A percentile compares a stretch with the other conserved stretches of the same genome.
These are phyloP conservation scores for Antitype chi DNA, from an alignment of 2,888 invertebrate genomes.

Conservation along the genomic window DNA sequence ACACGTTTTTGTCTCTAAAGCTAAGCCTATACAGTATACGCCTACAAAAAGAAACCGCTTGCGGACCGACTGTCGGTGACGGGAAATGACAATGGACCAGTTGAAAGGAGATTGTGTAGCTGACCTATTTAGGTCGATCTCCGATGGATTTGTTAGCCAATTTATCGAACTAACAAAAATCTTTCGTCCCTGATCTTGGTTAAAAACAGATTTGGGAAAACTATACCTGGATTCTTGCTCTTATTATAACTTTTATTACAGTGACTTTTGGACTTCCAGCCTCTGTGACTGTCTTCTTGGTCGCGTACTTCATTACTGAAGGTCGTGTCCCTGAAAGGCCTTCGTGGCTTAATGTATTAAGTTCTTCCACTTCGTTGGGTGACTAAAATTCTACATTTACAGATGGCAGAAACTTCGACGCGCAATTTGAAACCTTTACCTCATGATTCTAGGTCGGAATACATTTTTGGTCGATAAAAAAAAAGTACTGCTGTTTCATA, in stretches of 20 bases:
- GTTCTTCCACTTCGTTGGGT: too few relatives aligned
- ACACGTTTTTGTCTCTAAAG: not conserved
- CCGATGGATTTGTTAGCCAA: slow-evolving; percentile 9
- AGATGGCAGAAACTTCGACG: too few relatives aligned
- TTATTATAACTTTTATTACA: not conserved
- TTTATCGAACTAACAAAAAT: slow-evolving; percentile 15
- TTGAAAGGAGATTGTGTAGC: slow-evolving; percentile 24
- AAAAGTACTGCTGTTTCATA: too few relatives aligned
- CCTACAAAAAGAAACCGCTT: slow-evolving; percentile 12
- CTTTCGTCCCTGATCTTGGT: not conserved
- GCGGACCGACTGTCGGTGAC: slow-evolving; percentile 17
- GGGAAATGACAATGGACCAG: slow-evolving; percentile 39
- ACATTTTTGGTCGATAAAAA: too few relatives aligned
- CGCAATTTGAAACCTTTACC: too few relatives aligned
- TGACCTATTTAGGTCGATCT: slow-evolving; percentile 32
- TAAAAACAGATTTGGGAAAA: not conserved
- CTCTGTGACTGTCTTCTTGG: too few relatives aligned
- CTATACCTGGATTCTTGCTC: not conserved
- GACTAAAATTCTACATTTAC: not conserved
- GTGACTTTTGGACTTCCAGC: not conserved
- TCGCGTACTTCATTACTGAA: too few relatives aligned
- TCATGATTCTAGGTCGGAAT: too few relatives aligned
- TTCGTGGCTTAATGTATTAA: too few relatives aligned
- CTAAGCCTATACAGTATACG: not conserved
- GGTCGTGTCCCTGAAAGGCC: too few relatives aligned